Evolutionary conservation across 2,888 invertebrate species (phyloP).

Genomic region (Tetheella fluctuosa): DNA sequence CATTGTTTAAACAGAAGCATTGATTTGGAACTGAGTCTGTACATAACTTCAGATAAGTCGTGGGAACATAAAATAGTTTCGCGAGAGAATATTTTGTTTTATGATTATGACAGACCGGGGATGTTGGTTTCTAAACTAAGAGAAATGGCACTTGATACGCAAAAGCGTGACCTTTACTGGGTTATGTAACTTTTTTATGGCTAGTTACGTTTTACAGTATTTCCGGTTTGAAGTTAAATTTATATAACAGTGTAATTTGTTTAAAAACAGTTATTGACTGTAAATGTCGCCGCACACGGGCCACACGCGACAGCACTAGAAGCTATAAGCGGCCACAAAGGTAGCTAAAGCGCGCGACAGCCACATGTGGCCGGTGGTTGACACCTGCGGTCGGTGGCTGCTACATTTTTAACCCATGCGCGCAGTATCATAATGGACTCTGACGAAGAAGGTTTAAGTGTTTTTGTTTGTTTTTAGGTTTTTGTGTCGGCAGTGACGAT

Average conservation of each 20-base stretch:
- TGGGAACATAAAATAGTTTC: slow-evolving; percentile 37
- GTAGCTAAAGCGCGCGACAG: too few species aligned
- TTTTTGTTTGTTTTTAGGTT: too few species aligned
- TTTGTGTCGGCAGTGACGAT: too few species aligned
- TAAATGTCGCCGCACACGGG: too few species aligned
- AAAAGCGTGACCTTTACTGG: slow-evolving; percentile 11
- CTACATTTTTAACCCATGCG: too few species aligned
- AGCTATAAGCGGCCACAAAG: too few species aligned
- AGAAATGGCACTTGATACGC: slow-evolving; percentile 13
- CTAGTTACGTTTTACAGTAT: background rate
- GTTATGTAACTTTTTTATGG: slow-evolving; percentile 8
- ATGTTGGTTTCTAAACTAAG: slow-evolving; percentile 17
- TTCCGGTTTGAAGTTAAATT: background rate
- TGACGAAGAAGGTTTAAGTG: too few species aligned
- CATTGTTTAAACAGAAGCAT: slow-evolving; percentile 42
- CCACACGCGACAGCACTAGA: too few species aligned
- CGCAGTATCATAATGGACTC: too few species aligned
- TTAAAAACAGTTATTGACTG: background rate
- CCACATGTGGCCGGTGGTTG: too few species aligned
- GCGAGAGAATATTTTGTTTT: slow-evolving; percentile 37
- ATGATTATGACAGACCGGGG: slow-evolving; percentile 37
- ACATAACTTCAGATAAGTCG: slow-evolving; percentile 41
- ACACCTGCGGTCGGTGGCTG: too few species aligned
- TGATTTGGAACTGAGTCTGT: slow-evolving; percentile 38
- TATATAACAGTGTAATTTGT: background rate